Percentiles rank a stretch among this genome's conserved stretches.
Conservation (phyloP, 2,888 invertebrate genomes). For the Drosophila colorata region DNA sequence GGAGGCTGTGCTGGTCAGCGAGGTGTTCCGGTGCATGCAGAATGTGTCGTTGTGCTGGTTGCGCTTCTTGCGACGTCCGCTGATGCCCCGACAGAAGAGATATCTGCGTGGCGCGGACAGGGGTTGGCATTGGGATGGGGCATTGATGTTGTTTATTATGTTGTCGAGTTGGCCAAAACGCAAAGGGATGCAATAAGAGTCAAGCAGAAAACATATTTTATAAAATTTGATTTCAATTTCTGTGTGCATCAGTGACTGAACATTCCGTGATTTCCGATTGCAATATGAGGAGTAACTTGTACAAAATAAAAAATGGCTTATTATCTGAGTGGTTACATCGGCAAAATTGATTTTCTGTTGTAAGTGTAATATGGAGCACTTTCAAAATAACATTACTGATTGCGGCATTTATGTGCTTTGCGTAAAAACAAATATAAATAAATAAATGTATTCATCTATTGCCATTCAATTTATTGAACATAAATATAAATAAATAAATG, state of each 20-base stretch:
- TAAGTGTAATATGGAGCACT: too few species aligned
- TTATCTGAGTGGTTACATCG: background rate
- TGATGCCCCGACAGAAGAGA: conserved; percentile 81
- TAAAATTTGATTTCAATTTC: background rate
- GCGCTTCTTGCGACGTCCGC: conserved; percentile 79
- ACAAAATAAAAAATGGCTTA: background rate
- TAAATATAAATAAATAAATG: too few species aligned
- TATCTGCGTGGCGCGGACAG: conserved; percentile 68
- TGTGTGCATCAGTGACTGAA: background rate
- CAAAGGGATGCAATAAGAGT: conserved; percentile 12
- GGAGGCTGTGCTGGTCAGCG: conserved; percentile 85
- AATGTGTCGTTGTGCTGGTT: conserved; percentile 79
- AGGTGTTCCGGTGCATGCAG: conserved; percentile 84
- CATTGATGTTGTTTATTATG: background rate
- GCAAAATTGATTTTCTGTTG: too few species aligned
- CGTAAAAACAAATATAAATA: too few species aligned
- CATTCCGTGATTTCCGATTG: conserved; percentile 18
- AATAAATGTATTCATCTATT: too few species aligned
- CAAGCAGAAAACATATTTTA: conserved; percentile 11
- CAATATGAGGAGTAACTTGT: background rate
- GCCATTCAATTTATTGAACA: too few species aligned
- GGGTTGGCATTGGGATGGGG: too few species aligned
- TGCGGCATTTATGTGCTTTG: too few species aligned
- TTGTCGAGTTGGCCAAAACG: conserved; percentile 5
- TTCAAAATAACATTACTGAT: too few species aligned